These are phyloP conservation scores for Schizopygopsis pylzovi DNA, from an alignment of 2,797 vertebrate genomes.

Conservation along the genomic window DNA sequence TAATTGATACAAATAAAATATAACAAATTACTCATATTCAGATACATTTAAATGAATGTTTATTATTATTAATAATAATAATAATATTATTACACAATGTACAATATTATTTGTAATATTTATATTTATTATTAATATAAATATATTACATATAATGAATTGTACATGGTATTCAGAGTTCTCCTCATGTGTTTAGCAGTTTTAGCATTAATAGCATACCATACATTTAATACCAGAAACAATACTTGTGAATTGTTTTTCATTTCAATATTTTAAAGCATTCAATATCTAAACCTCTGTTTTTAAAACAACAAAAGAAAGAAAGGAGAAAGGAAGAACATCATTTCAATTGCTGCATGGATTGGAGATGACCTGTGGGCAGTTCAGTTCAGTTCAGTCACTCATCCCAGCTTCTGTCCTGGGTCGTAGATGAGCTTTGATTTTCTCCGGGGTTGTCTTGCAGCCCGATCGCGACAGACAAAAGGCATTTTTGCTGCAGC, in stretches of 20 bases:
- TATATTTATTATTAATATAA: background rate
- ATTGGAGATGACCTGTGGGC: constrained; percentile 33
- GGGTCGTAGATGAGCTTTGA: constrained; percentile 41
- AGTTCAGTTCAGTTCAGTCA: constrained; percentile 4
- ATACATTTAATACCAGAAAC: background rate
- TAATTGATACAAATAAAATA: no score
- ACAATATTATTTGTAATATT: background rate
- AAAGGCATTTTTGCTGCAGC: constrained; percentile 44
- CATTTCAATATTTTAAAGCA: background rate
- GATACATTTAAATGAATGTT: background rate
- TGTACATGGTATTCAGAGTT: background rate
- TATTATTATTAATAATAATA: background rate
- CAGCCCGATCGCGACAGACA: constrained; percentile 8
- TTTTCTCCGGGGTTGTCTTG: constrained; percentile 26
- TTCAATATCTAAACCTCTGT: background rate
- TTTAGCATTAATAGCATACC: background rate
- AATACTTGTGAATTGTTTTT: background rate
- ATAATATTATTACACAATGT: background rate
- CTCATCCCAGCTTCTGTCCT: background rate
- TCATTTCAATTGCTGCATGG: constrained; percentile 30
- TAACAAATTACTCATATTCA: no score
- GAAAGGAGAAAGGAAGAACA: background rate
- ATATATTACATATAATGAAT: background rate
- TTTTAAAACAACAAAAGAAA: background rate
- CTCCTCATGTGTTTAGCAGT: background rate